Evolutionary conservation across 2,797 vertebrate genomes (phyloP).

Genomic region (Antrozous pallidus): DNA sequence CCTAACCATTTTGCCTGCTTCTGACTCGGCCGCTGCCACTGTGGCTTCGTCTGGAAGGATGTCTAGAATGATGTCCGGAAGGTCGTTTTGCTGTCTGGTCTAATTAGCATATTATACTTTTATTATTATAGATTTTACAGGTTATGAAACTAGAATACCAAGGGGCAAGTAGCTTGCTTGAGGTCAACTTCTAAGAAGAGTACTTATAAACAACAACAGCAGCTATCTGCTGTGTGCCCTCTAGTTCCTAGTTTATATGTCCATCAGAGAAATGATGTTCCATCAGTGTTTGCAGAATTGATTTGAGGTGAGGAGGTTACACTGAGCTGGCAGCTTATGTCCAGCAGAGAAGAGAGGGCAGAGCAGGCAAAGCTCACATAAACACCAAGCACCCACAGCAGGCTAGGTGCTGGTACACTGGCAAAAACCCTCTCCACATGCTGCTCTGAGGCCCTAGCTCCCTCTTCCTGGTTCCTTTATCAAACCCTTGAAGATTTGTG

Average conservation of each 20-base stretch:
- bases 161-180: background rate
- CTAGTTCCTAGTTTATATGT: background rate
- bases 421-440: background rate
- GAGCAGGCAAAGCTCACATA: background rate
- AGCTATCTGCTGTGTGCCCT: background rate
- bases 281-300: slow-evolving; percentile 59
- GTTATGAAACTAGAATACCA: background rate
- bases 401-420: background rate
- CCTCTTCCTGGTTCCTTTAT: background rate
- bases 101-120: no score
- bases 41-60: no score
- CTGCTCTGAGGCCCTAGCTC: background rate
- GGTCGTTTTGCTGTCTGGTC: no score
- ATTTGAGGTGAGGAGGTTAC: slow-evolving; percentile 12
- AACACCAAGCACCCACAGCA: background rate
- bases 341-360: background rate
- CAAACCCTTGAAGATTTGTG: background rate
- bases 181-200: slow-evolving; percentile 22
- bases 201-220: background rate
- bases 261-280: slow-evolving; percentile 15
- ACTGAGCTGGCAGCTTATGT: background rate
- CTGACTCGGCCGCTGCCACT: no score
- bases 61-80: no score
- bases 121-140: background rate
- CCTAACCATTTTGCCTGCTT: no score